Percentiles rank a stretch among this genome's conserved stretches.
These are phyloP conservation scores for Morus bassanus DNA, from an alignment of 2,797 vertebrate genomes.

Conservation along the genomic window DNA sequence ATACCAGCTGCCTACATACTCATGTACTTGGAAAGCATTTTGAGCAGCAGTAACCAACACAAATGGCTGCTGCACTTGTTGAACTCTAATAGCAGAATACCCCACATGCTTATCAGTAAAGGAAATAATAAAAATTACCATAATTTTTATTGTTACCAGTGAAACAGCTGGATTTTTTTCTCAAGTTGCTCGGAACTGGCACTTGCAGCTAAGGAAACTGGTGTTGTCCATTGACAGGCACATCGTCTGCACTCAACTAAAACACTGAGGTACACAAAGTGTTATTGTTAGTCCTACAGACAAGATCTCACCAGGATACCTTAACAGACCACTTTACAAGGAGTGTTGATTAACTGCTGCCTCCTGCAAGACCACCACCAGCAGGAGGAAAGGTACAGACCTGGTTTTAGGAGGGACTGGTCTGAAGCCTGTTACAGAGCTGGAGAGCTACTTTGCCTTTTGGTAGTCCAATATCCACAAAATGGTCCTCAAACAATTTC, in stretches of 20 bases:
- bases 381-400: not conserved
- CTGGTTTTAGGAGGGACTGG: not conserved
- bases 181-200: not conserved
- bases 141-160: not conserved
- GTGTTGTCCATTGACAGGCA: not conserved
- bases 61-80: not conserved
- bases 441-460: not conserved
- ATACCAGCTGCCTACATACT: not conserved
- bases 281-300: not conserved
- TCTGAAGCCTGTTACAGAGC: not conserved
- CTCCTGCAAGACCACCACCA: not conserved
- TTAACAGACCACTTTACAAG: not conserved
- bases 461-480: not conserved
- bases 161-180: not conserved
- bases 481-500: not conserved
- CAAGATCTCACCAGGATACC: not conserved
- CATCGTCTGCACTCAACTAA: fast-evolving
- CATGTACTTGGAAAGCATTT: not conserved
- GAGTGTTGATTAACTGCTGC: not conserved
- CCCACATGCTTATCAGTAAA: not conserved
- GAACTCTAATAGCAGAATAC: not conserved
- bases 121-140: not conserved
- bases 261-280: not conserved
- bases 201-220: not conserved
- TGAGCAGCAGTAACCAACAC: not conserved